Evolutionary conservation across 1,140 invertebrate species (phyloP).

Genomic region (Heterodera schachtii): DNA sequence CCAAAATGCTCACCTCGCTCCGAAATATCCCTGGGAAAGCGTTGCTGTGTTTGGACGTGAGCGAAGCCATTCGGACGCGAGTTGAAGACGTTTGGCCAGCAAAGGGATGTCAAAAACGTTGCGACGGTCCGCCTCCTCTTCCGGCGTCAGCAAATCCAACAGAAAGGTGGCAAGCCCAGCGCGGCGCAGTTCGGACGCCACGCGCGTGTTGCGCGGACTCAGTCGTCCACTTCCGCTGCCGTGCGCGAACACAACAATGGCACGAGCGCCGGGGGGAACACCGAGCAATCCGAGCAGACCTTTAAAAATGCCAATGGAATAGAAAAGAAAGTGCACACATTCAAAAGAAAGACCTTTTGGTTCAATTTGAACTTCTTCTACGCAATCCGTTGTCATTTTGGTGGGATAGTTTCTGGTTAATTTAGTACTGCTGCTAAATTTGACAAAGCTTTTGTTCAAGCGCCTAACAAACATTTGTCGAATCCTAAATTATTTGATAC

Average conservation of each 20-base stretch:
- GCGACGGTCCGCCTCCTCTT: constrained; percentile 13
- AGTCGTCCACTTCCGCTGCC: constrained; percentile 26
- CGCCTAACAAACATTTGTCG: no score
- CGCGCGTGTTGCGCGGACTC: constrained; percentile 14
- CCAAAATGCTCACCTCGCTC: constrained; percentile 15
- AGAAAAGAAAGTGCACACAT: no score
- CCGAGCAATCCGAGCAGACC: constrained; percentile 1
- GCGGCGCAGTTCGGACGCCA: constrained; percentile 21
- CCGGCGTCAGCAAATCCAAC: constrained; percentile 18
- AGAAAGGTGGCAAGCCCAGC: constrained; percentile 23
- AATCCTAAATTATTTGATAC: no score
- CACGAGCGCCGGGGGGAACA: background rate
- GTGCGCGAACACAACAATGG: constrained; percentile 24
- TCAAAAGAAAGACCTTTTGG: background rate
- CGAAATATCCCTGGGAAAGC: constrained; percentile 17
- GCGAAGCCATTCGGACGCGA: constrained; percentile 20
- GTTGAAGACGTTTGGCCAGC: constrained; percentile 20
- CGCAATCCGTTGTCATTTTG: background rate
- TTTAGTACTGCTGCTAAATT: no score
- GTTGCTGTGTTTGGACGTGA: constrained; percentile 6
- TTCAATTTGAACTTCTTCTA: constrained; percentile 12
- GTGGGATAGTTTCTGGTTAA: background rate
- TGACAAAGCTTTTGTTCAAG: no score
- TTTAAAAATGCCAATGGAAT: background rate
- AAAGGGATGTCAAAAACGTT: constrained; percentile 30